phyloP scores from a whole-genome alignment of 2,888 invertebrate species.

The Acronicta aceris region DNA sequence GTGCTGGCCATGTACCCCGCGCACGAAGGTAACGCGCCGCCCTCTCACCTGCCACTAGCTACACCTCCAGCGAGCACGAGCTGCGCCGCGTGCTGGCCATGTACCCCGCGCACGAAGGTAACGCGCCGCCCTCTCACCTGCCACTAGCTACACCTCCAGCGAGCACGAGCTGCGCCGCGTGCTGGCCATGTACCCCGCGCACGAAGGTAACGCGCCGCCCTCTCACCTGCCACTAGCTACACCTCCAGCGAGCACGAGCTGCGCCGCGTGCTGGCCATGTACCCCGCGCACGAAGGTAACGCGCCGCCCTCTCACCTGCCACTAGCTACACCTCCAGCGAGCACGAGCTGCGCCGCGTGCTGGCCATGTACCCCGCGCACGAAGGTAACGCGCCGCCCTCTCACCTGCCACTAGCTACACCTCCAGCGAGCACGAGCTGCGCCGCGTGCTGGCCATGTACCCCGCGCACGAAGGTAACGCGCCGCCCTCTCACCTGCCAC shows the following conservation, averaged over 20 bases:
- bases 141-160: conserved; percentile 89
- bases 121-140: conserved; percentile 92
- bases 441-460: conserved; percentile 98
- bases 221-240: too few relatives aligned
- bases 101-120: conserved; percentile 91
- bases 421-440: conserved; percentile 96
- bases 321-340: conserved; percentile 89
- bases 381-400: too few relatives aligned
- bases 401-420: too few relatives aligned
- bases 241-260: conserved; percentile 98
- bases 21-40: conserved; percentile 37
- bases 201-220: conserved; percentile 80
- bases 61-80: conserved; percentile 96
- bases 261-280: conserved; percentile 97
- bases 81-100: conserved; percentile 90
- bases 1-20: conserved; percentile 97
- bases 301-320: too few relatives aligned
- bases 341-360: conserved; percentile 97
- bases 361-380: conserved; percentile 95
- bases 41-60: conserved; percentile 78
- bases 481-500: conserved; percentile 78
- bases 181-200: conserved; percentile 69
- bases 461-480: conserved; percentile 82
- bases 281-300: conserved; percentile 89
- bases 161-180: conserved; percentile 94